These are phyloP conservation scores for Astreopora myriophthalma DNA, from an alignment of 64 coral and sea anemone species.

Conservation along the genomic window DNA sequence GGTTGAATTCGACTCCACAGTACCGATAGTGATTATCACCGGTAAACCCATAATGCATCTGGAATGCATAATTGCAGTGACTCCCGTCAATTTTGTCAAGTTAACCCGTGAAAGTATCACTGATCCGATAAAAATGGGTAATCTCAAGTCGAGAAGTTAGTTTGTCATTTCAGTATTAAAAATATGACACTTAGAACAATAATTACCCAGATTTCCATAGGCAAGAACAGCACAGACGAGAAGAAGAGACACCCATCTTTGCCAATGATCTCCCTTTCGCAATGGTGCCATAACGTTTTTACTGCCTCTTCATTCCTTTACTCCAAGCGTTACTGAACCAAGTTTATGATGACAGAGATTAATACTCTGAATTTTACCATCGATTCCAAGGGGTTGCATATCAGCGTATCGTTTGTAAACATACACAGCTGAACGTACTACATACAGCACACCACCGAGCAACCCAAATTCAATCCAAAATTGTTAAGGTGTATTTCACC, in stretches of 20 bases:
- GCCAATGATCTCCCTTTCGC: background rate
- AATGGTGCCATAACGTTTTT: background rate
- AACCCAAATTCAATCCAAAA: background rate
- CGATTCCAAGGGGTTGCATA: background rate
- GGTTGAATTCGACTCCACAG: no score
- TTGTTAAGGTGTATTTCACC: background rate
- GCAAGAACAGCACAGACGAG: background rate
- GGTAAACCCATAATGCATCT: no score
- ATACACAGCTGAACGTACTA: no score
- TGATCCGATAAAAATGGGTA: background rate
- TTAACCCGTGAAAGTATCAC: background rate
- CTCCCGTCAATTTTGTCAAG: no score
- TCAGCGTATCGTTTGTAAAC: no score
- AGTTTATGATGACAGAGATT: background rate
- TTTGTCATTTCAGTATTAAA: background rate
- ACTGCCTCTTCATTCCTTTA: background rate
- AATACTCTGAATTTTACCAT: background rate
- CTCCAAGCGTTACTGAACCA: background rate
- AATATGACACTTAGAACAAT: background rate
- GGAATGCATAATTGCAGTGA: no score
- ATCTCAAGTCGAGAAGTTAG: no score
- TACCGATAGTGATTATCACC: no score
- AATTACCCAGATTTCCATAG: conserved; percentile 42
- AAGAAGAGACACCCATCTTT: background rate
- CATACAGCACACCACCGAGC: background rate